These are phyloP conservation scores for Tetragonula clypearis DNA, from an alignment of 1,140 invertebrate genomes.

Conservation along the genomic window DNA sequence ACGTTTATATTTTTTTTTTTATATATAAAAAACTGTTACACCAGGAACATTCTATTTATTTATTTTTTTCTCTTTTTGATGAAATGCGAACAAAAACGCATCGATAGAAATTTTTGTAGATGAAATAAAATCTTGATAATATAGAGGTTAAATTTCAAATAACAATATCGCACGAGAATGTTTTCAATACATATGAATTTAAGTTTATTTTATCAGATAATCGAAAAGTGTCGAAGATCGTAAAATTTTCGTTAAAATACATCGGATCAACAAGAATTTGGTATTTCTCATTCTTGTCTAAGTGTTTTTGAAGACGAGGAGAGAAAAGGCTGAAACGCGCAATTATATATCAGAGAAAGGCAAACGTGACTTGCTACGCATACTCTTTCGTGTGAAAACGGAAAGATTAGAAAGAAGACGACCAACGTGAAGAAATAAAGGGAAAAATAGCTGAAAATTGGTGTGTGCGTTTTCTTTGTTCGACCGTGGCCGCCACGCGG, in stretches of 20 bases:
- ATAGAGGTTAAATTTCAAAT: background rate
- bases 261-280: background rate
- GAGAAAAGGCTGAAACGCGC: fast-evolving
- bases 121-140: too few relatives aligned
- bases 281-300: background rate
- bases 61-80: too few relatives aligned
- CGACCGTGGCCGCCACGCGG: slow-evolving; percentile 44
- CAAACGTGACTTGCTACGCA: background rate
- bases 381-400: too few relatives aligned
- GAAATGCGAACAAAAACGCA: too few relatives aligned
- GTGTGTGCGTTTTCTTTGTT: slow-evolving; percentile 60
- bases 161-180: background rate
- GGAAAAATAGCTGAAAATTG: slow-evolving; percentile 41
- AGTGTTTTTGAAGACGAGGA: background rate
- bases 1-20: too few relatives aligned
- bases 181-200: background rate
- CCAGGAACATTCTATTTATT: too few relatives aligned
- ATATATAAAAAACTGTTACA: too few relatives aligned
- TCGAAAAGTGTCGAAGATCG: background rate
- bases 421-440: slow-evolving; percentile 41
- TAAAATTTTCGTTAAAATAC: background rate
- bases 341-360: background rate
- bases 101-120: too few relatives aligned
- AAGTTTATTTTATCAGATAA: background rate
- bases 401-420: background rate